Evolutionary conservation across 1,140 invertebrate genomes (phyloP).

Genomic region (Tachypleus tridentatus): DNA sequence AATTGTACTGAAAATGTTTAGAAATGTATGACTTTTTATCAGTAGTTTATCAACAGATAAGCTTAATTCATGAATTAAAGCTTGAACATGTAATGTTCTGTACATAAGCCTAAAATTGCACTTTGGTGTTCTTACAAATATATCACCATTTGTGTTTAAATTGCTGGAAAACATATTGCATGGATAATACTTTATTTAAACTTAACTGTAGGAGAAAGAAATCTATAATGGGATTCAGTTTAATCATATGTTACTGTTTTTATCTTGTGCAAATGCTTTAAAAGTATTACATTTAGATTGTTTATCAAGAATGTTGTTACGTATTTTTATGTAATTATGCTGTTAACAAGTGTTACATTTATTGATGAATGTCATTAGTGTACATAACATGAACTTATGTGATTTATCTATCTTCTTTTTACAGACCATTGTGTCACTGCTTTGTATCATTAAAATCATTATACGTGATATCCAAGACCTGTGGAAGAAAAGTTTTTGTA

Average conservation of each 20-base stretch:
- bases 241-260: no score
- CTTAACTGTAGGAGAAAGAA: neutral
- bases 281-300: neutral
- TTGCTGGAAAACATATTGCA: neutral
- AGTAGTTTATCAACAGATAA: neutral
- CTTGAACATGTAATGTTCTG: neutral
- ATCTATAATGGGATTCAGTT: neutral
- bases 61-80: no score
- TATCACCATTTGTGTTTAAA: neutral
- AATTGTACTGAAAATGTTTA: no score
- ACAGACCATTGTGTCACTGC: constrained; percentile 14
- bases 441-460: constrained; percentile 17
- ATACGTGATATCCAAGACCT: constrained; percentile 8
- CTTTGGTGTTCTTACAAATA: neutral
- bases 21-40: neutral
- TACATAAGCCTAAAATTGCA: constrained; percentile 1
- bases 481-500: no score
- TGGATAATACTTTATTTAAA: neutral
- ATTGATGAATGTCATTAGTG: neutral
- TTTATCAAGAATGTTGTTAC: neutral
- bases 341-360: neutral
- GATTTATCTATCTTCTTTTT: constrained; percentile 4
- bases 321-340: neutral
- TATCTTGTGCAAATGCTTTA: no score
- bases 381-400: neutral